phyloP scores from a whole-genome alignment of 2,888 invertebrate species.

The Eumacrocentrus americanus region DNA sequence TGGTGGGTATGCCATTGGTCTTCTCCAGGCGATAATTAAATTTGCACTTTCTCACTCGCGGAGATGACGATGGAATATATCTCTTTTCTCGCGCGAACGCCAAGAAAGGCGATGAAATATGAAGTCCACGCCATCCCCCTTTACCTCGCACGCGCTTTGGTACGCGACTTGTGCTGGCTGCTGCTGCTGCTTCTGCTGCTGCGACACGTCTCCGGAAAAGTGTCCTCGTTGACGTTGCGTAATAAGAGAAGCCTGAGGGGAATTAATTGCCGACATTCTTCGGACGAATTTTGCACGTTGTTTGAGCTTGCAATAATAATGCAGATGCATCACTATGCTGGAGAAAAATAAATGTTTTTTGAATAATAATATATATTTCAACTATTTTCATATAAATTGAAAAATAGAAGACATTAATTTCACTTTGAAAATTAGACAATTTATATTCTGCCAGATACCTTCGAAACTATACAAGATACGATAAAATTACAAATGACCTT shows the following conservation, averaged over 20 bases:
- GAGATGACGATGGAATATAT: slow-evolving; percentile 8
- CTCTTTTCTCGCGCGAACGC: background rate
- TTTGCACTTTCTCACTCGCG: slow-evolving; percentile 22
- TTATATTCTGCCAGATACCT: too few relatives aligned
- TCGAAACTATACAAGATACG: too few relatives aligned
- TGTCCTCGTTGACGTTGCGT: slow-evolving; percentile 8
- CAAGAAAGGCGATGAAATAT: slow-evolving; percentile 19
- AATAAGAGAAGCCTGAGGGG: slow-evolving; percentile 22
- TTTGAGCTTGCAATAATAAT: too few relatives aligned
- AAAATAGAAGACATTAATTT: too few relatives aligned
- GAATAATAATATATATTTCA: too few relatives aligned
- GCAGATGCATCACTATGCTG: too few relatives aligned
- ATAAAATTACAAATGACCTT: too few relatives aligned
- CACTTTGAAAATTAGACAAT: too few relatives aligned
- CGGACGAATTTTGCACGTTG: too few relatives aligned
- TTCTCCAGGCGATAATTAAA: slow-evolving; percentile 26
- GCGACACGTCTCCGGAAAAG: background rate
- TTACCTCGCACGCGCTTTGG: background rate
- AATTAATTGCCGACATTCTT: slow-evolving; percentile 30
- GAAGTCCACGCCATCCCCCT: background rate
- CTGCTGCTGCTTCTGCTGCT: background rate
- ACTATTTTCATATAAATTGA: too few relatives aligned
- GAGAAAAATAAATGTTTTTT: too few relatives aligned
- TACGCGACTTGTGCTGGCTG: background rate
- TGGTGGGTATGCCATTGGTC: slow-evolving; percentile 11